A percentile compares a stretch with the other conserved stretches of the same genome.
Conservation (phyloP, 35 echinoderm and acorn worm species). For the Ptychodera flava region DNA sequence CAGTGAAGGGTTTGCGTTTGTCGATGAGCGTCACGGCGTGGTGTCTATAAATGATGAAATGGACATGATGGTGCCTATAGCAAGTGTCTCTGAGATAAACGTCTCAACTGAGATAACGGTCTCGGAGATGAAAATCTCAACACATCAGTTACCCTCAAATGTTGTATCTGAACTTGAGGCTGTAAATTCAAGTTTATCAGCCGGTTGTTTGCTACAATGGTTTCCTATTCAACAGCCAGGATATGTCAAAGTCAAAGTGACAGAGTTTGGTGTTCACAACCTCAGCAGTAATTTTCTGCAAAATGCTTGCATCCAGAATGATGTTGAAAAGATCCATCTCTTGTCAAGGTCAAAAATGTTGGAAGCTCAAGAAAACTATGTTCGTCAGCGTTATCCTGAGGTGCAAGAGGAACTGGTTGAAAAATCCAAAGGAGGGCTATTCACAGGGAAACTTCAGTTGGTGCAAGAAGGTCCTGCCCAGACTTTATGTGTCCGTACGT, state of each 20-base stretch:
- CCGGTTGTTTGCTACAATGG: background rate
- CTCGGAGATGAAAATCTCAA: too few relatives aligned
- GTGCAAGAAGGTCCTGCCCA: background rate
- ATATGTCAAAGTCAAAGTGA: background rate
- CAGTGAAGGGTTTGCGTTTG: background rate
- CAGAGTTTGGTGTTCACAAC: background rate
- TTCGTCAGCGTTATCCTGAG: background rate
- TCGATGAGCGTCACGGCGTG: background rate
- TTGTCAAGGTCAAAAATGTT: background rate
- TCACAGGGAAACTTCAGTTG: background rate
- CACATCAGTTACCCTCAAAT: background rate
- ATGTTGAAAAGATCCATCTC: background rate
- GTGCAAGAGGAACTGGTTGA: background rate
- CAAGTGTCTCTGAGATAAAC: background rate
- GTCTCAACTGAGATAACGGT: too few relatives aligned
- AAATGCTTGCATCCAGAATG: background rate
- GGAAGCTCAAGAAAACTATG: background rate
- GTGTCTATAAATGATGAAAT: background rate
- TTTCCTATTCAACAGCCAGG: background rate
- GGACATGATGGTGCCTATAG: background rate
- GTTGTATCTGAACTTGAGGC: background rate
- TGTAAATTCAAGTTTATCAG: background rate
- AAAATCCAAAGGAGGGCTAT: background rate
- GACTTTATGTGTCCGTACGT: background rate
- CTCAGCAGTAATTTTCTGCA: background rate